These are phyloP conservation scores for Toxonevra muliebris DNA, from an alignment of 2,888 invertebrate genomes.

Conservation along the genomic window DNA sequence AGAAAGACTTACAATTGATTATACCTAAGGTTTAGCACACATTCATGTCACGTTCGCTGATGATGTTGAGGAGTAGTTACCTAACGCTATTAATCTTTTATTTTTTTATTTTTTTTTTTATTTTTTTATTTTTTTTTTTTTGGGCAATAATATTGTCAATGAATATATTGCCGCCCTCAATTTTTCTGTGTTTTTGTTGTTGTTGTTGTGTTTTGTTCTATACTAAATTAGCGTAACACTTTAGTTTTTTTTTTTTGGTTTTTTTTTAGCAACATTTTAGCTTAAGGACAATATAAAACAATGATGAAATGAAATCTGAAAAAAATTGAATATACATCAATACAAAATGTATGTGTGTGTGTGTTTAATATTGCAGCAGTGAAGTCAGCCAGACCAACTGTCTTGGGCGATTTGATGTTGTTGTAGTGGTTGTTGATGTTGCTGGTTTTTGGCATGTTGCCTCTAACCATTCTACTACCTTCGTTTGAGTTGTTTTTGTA, in stretches of 20 bases:
- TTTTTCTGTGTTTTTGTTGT: not conserved
- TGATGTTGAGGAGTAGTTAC: conserved; percentile 8
- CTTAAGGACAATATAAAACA: conserved; percentile 14
- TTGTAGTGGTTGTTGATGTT: not conserved
- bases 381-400: not conserved
- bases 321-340: conserved; percentile 46
- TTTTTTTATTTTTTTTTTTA: conserved; percentile 13
- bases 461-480: not conserved
- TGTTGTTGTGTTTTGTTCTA: conserved; percentile 32
- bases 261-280: conserved; percentile 12
- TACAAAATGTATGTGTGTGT: not conserved
- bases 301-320: conserved; percentile 13
- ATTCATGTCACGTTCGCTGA: conserved; percentile 1
- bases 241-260: conserved; percentile 25
- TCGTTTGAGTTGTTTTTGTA: conserved; percentile 24
- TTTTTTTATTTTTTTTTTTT: conserved; percentile 16
- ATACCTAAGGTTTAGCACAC: not conserved
- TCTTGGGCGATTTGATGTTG: not conserved
- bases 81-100: conserved; percentile 9
- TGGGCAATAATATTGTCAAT: conserved; percentile 23
- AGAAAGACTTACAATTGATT: not conserved
- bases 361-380: not conserved
- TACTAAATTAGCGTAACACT: conserved; percentile 46
- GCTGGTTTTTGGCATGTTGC: conserved; percentile 1
- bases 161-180: conserved; percentile 19